Evolutionary conservation across 2,888 invertebrate genomes (phyloP).

Genomic region (Dascillus cervinus): DNA sequence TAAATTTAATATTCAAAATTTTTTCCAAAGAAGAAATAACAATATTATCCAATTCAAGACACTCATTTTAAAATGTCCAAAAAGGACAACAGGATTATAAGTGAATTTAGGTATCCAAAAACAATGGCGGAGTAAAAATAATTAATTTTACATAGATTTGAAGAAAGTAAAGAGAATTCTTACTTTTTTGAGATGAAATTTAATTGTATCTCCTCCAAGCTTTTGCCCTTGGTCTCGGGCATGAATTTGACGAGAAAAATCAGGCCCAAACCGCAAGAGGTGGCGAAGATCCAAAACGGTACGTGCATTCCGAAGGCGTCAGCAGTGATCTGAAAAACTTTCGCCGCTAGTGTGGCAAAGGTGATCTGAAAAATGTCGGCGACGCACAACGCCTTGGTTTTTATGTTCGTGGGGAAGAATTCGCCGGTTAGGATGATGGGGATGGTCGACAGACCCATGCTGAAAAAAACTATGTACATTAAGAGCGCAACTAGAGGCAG

Average conservation of each 20-base stretch:
- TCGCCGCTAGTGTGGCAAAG: slow-evolving; percentile 43
- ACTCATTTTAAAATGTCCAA: too few relatives aligned
- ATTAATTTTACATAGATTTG: too few relatives aligned
- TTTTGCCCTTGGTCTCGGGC: slow-evolving; percentile 65
- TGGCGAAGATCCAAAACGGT: slow-evolving; percentile 57
- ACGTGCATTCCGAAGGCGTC: slow-evolving; percentile 53
- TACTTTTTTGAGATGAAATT: slow-evolving; percentile 7
- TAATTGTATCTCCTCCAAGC: slow-evolving; percentile 59
- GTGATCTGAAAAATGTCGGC: slow-evolving; percentile 46
- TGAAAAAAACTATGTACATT: slow-evolving; percentile 45
- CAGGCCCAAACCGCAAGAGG: slow-evolving; percentile 52
- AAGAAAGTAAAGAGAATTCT: too few relatives aligned
- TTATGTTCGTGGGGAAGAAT: slow-evolving; percentile 48
- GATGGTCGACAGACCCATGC: slow-evolving; percentile 46
- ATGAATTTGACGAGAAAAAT: slow-evolving; percentile 52
- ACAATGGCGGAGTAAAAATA: too few relatives aligned
- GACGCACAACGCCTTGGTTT: slow-evolving; percentile 50
- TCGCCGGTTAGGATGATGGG: slow-evolving; percentile 47
- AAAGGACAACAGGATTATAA: too few relatives aligned
- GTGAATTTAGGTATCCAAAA: too few relatives aligned
- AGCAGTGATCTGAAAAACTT: slow-evolving; percentile 45
- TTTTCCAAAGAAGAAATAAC: too few relatives aligned
- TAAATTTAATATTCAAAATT: too few relatives aligned
- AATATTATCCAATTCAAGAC: too few relatives aligned
- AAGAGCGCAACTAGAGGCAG: slow-evolving; percentile 45